A percentile compares a stretch with the other conserved stretches of the same genome.
phyloP scores from a whole-genome alignment of 2,888 invertebrate species.

The Clepsis dumicolana region DNA sequence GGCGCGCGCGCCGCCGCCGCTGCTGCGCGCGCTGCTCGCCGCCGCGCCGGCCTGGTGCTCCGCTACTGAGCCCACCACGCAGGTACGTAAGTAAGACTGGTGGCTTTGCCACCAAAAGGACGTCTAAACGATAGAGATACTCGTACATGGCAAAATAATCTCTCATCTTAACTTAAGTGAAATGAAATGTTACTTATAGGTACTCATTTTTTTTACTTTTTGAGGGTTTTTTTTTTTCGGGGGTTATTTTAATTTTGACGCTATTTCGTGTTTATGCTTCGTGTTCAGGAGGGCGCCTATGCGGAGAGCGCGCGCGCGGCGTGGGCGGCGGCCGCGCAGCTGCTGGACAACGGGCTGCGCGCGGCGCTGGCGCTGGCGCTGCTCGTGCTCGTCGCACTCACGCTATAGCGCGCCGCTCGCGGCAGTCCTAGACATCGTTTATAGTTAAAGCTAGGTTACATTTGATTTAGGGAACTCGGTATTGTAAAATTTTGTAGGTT shows the following conservation, averaged over 20 bases:
- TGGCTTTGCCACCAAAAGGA: background rate
- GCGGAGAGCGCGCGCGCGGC: slow-evolving; percentile 28
- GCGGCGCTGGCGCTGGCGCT: slow-evolving; percentile 32
- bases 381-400: slow-evolving; percentile 45
- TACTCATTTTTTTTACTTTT: no score
- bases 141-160: no score
- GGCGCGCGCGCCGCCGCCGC: slow-evolving; percentile 55
- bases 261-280: background rate
- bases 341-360: slow-evolving; percentile 46
- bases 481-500: background rate
- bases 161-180: no score
- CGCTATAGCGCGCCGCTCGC: slow-evolving; percentile 17
- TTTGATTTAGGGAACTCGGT: background rate
- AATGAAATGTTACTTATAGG: no score
- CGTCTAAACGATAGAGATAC: no score
- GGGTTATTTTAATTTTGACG: no score
- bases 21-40: slow-evolving; percentile 54
- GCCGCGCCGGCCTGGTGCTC: slow-evolving; percentile 44
- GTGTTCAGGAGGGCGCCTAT: background rate
- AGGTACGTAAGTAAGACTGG: slow-evolving; percentile 10
- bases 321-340: slow-evolving; percentile 44
- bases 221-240: no score
- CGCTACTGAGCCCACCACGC: slow-evolving; percentile 23
- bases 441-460: background rate
- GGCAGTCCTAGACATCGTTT: background rate